These are phyloP conservation scores for Drosophila hamatofila DNA, from an alignment of 2,888 invertebrate genomes.

Conservation along the genomic window DNA sequence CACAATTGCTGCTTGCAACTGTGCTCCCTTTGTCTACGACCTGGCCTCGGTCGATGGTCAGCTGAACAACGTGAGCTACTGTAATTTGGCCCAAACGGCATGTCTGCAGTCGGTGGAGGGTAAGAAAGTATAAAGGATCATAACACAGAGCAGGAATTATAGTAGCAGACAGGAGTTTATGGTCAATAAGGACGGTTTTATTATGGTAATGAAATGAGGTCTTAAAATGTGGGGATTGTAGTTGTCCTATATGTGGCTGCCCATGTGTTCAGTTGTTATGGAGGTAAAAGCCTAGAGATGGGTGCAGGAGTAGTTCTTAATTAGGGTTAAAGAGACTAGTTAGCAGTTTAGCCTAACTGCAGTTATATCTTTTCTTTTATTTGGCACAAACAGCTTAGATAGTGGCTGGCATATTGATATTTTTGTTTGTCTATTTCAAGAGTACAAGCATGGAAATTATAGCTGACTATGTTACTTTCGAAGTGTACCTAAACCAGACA, in stretches of 20 bases:
- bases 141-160: no score
- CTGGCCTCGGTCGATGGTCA: background rate
- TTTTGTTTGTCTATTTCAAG: no score
- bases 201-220: background rate
- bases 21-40: slow-evolving; percentile 64
- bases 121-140: slow-evolving; percentile 34
- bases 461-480: no score
- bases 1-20: slow-evolving; percentile 66
- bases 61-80: slow-evolving; percentile 44
- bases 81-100: slow-evolving; percentile 66
- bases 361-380: background rate
- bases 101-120: slow-evolving; percentile 73
- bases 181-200: slow-evolving; percentile 3
- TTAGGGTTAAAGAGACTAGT: background rate
- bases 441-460: no score
- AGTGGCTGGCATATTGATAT: background rate
- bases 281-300: background rate
- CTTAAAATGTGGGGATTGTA: background rate
- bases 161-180: background rate
- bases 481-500: no score
- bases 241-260: background rate
- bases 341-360: background rate
- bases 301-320: background rate
- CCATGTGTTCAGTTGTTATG: background rate
- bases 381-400: background rate